phyloP scores from a whole-genome alignment of 2,113 vertebrate genomes.

The Nettapus auritus region DNA sequence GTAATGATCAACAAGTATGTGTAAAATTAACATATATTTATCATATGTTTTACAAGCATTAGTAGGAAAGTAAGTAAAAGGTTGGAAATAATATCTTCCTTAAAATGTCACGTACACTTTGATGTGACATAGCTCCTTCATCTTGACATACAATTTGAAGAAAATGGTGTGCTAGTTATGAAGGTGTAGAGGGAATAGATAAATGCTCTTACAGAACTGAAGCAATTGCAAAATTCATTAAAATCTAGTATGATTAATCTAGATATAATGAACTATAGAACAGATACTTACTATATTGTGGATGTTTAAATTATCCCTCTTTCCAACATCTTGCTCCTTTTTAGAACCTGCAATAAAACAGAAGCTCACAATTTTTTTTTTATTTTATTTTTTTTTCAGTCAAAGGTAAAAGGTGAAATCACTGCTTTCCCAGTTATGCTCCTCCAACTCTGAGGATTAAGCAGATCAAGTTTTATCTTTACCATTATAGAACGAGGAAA shows the following conservation, averaged over 20 bases:
- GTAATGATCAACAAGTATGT: neutral
- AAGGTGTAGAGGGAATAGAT: neutral
- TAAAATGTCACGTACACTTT: neutral
- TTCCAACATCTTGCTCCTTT: neutral
- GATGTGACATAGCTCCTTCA: neutral
- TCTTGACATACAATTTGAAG: neutral
- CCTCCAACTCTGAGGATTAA: no score
- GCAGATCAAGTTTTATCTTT: no score
- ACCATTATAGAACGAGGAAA: no score
- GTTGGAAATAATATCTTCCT: neutral
- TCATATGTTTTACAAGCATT: neutral
- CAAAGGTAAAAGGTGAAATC: neutral
- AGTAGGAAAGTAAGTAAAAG: neutral
- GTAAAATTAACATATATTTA: neutral
- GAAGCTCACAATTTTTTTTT: neutral
- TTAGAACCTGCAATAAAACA: neutral
- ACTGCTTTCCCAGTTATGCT: no score
- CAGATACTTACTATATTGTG: neutral
- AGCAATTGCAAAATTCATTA: neutral
- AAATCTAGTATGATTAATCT: neutral
- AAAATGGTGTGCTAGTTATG: neutral
- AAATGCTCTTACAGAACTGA: neutral
- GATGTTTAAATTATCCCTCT: neutral
- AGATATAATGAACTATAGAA: neutral
- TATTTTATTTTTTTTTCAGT: neutral